Evolutionary conservation across 2,888 invertebrate genomes (phyloP), one percentile per base, ranked within the genome.

Genomic region (Latheticus oryzae): DNA sequence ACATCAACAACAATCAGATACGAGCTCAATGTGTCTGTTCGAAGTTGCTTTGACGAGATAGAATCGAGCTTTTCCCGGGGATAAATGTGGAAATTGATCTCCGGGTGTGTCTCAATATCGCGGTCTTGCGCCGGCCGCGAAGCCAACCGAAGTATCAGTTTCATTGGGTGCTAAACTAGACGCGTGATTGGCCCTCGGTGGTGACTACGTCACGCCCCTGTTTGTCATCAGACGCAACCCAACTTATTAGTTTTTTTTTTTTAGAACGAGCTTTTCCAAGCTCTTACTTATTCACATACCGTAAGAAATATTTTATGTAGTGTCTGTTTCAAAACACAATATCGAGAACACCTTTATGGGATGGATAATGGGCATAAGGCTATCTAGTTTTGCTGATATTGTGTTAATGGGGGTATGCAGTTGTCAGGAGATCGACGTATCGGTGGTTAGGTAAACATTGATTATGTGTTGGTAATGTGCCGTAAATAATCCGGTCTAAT

Each of bases 121-220:
- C 47, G 53, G 52, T 60, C 52, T 60, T 66, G 67, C 69, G 67
- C 65, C 61, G 60, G 61, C 65, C 66, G 71, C 69, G 69, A 72
- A 64, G 68, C 73, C 74, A 74, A 75, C 74, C 61, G 70, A 72
- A 76, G 78, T 78, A 78, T 77, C 78, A 75, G 73, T 78, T 77
- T 77, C 78, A 77, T 76, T 77, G 76, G 77, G 73, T 71, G 72
- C 73, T 62, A 66, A 69, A 71, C 69, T 61, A 60, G 69, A 64
- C 47, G 58, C 61, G 63, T 66, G 68, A 76, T 77, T 77, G 77
- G 78, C 71, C 65, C 63, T 57, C 63, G 65, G 66, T 70, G 66
- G 66, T 73, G 67, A 64, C 66, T 71, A 69, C 62, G 76, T 68
- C 63, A 75, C 76, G 76, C 76, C 76, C 75, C 67, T 70, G 32